phyloP scores from a whole-genome alignment of 2,113 vertebrate genomes.

The Suricata suricatta region DNA sequence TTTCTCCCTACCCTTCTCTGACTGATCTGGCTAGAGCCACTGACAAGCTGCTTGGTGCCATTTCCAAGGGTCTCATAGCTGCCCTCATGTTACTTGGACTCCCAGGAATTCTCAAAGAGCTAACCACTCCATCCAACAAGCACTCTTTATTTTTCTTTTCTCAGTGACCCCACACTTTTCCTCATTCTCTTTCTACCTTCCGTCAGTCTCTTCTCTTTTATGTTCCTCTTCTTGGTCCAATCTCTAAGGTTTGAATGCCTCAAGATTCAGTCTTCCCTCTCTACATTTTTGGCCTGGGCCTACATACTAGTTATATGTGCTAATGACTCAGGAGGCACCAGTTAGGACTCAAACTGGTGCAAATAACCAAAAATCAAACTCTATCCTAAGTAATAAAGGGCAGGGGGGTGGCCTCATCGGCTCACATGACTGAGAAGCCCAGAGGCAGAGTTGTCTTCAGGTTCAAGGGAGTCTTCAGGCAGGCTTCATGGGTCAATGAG shows the following conservation, averaged over 20 bases:
- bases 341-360: neutral
- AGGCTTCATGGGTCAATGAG: neutral
- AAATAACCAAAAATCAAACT: neutral
- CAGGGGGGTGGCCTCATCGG: rapidly evolving
- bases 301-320: neutral
- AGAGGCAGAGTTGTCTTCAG: neutral
- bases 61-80: neutral
- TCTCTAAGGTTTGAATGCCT: neutral
- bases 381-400: neutral
- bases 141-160: neutral
- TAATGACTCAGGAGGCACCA: neutral
- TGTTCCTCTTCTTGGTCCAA: neutral
- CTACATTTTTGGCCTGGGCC: neutral
- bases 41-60: neutral
- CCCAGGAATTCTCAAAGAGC: neutral
- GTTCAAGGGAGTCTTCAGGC: neutral
- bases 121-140: neutral
- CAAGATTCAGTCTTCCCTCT: neutral
- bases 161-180: neutral
- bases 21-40: neutral
- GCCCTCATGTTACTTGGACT: neutral
- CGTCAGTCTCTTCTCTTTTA: neutral
- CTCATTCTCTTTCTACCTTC: neutral
- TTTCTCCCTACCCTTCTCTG: neutral
- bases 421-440: neutral